Conservation (phyloP, 1,140 invertebrate species). For the Euwallacea similis region DNA sequence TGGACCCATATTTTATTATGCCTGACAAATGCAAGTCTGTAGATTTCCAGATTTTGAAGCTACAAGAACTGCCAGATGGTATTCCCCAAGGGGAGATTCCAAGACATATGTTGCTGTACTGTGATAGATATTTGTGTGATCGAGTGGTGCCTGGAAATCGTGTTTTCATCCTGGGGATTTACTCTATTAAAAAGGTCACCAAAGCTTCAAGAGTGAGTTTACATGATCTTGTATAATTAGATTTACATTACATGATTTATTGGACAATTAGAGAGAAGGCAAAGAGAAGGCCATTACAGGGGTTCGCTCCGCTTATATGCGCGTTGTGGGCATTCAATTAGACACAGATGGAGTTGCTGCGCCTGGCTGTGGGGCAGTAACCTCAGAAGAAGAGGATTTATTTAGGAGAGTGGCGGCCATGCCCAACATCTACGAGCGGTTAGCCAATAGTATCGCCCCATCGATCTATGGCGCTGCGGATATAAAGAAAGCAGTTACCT, state of each 20-base stretch:
- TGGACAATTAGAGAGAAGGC: constrained; percentile 59
- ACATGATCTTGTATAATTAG: background rate
- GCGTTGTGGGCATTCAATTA: constrained; percentile 90
- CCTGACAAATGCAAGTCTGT: constrained; percentile 98
- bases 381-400: constrained; percentile 88
- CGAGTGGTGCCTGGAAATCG: constrained; percentile 95
- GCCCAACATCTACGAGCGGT: constrained; percentile 86
- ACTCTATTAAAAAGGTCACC: constrained; percentile 91
- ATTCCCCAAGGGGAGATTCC: constrained; percentile 99
- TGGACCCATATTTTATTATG: constrained; percentile 97
- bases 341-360: constrained; percentile 80
- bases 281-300: constrained; percentile 88
- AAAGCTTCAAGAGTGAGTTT: constrained; percentile 58
- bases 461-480: constrained; percentile 95
- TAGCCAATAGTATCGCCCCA: constrained; percentile 92
- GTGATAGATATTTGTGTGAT: constrained; percentile 93
- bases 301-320: constrained; percentile 90
- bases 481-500: constrained; percentile 97
- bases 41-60: constrained; percentile 88
- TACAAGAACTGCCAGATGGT: constrained; percentile 95
- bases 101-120: constrained; percentile 92
- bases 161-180: constrained; percentile 92
- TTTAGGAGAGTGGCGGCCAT: constrained; percentile 84
- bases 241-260: background rate
- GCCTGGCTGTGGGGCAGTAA: constrained; percentile 60